Base-by-base conservation (phyloP, 2,113 vertebrate genomes). In the Chloropsis hardwickii region DNA sequence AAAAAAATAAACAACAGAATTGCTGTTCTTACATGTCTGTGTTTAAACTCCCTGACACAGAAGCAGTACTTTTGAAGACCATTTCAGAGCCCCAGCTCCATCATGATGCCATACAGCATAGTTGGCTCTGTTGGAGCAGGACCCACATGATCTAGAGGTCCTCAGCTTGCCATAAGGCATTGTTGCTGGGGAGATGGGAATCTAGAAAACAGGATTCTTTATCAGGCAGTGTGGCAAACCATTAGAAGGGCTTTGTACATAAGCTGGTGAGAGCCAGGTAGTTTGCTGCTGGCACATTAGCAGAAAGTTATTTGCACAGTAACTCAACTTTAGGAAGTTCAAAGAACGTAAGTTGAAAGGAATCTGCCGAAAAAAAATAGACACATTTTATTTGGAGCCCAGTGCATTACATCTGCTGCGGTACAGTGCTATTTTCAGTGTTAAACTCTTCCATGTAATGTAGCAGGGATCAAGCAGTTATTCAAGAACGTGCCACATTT, bases 1-100 rank as follows among this genome's bases (percentile, higher is more conserved):
- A n/a, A n/a, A n/a, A n/a, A n/a, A n/a, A n/a, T n/a, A n/a, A n/a
- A n/a, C n/a, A 74, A 48, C 40, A 67, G 35, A 79, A 74, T 44
- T 84, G 24, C 50, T 83, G 0, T 82, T 88, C 28, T 83, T 50
- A 14, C 5, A 29, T 65, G n/a, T 71, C 56, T 71, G 23, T 69
- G 28, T 88, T 92, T 80, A 80, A 92, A 81, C 29, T 85, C 47
- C 14, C 19, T 88, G 23, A 25, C 40, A 45, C 76, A n/a, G 60
- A 73, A 81, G 40, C 22, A 54, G 42, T 37, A 40, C 47, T 81
- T 39, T 65, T 35, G 35, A 65, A 81, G 40, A 33, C 17, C 0
- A 1, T 61, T 72, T 61, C 64, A 40, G 87, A 60, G 53, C 12
- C 48, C 40, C 44, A 7, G 42, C 72, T 91, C n/a, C 4, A 13